These are phyloP conservation scores for Bryconaethiops microstoma DNA, from an alignment of 2,797 vertebrate species.

Conservation along the genomic window DNA sequence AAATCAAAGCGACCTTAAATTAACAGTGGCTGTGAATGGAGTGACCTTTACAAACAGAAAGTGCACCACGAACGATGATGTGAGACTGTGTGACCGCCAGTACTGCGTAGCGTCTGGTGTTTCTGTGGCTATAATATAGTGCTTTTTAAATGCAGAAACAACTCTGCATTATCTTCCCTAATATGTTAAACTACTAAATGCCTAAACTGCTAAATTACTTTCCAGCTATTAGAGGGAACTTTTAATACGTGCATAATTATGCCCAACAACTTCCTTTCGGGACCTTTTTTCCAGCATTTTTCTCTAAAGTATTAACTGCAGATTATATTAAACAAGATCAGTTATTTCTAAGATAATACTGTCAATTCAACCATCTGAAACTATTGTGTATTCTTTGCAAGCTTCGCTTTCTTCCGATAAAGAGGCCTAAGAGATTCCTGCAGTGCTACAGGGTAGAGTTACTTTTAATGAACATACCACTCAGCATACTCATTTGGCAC, in stretches of 20 bases:
- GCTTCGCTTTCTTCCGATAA: background rate
- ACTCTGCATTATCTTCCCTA: background rate
- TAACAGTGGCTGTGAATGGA: constrained; percentile 31
- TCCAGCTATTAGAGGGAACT: background rate
- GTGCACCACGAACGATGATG: constrained; percentile 41
- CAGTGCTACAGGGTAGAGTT: background rate
- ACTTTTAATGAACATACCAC: background rate
- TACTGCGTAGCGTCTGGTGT: background rate
- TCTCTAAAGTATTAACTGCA: no score
- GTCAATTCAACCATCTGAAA: background rate
- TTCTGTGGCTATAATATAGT: background rate
- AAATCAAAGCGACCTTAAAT: constrained; percentile 43
- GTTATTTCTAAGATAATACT: background rate
- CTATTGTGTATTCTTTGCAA: background rate
- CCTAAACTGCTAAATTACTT: background rate
- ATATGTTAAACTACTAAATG: background rate
- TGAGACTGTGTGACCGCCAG: constrained; percentile 31
- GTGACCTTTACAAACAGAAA: constrained; percentile 43
- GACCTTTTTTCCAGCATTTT: background rate
- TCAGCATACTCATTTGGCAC: background rate
- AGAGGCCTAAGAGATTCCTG: background rate
- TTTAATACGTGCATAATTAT: background rate
- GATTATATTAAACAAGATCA: background rate
- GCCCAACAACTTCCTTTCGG: background rate
- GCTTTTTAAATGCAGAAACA: no score